Evolutionary conservation across 2,113 vertebrate species (phyloP), one percentile per base, ranked within the genome.

Genomic region (Zapornia atra): DNA sequence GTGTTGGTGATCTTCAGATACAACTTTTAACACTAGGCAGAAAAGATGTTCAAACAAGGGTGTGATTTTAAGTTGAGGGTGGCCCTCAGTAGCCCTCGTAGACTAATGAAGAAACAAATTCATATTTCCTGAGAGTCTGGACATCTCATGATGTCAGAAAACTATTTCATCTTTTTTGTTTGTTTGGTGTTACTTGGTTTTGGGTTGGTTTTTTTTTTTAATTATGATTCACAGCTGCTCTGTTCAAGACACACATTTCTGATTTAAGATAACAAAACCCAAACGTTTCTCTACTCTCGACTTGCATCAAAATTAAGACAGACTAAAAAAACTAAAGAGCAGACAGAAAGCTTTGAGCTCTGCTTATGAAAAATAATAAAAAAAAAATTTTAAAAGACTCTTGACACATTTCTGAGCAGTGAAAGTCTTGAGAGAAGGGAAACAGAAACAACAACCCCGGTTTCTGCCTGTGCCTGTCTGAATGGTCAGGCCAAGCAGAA

Each of bases 351-450:
- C 42, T 94, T 95, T 88, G 42, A 88, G 66, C 88, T 93, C 81
- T 83, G 46, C 51, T 94, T 97, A 31, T 14, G 25, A 59, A 50
- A 78, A 33, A 18, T 51, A 36, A 48, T 16, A 17, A 48, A 48
- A 48, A 38, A 17, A 73, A 68, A 46, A 19, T 46, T 46, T 46
- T 17, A 44, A 54, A 70, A 57, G 33, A 79, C 44, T 84, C 79
- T 53, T 48, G 36, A 64, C 3, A 25, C 18, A 66, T 88, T 92
- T 96, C 83, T 91, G 73, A 96, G 82, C 50, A 44, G 51, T 54
- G 82, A 85, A 94, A 80, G 61, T 88, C 63, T 85, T 69, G 75
- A 93, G 82, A 82, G 82, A 91, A 94, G 34, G 71, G 72, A 63
- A 96, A 72, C 69, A 88, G 76, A 46, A 86, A 93, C 75, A 59